Conservation (phyloP, 2,888 invertebrate genomes). For the Volucella inanis region DNA sequence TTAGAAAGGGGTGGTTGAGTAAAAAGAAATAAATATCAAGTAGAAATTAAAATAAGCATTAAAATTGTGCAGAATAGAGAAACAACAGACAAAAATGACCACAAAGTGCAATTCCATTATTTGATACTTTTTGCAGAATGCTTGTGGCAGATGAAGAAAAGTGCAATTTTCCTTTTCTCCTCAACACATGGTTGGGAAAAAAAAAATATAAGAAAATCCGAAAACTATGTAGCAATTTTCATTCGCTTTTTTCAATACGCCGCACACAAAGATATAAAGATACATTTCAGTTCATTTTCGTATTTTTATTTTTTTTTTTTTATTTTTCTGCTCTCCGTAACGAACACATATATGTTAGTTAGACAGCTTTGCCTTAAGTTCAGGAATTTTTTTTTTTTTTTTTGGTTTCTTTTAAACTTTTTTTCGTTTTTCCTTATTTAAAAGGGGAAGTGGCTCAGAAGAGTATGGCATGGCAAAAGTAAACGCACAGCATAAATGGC, state of each 20-base stretch:
- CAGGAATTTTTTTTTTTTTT: slow-evolving; percentile 35
- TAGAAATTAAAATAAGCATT: slow-evolving; percentile 58
- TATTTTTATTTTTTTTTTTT: neutral
- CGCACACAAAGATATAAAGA: slow-evolving; percentile 38
- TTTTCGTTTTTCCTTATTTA: neutral
- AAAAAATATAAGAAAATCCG: slow-evolving; percentile 12
- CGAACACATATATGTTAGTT: slow-evolving; percentile 35
- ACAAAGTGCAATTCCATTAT: slow-evolving; percentile 75
- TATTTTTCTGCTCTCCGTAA: slow-evolving; percentile 30
- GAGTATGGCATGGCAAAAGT: slow-evolving; percentile 43
- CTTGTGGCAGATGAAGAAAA: slow-evolving; percentile 71
- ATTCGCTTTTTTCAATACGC: slow-evolving; percentile 53
- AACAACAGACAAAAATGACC: slow-evolving; percentile 63
- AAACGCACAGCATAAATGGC: no score
- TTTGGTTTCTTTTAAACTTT: neutral
- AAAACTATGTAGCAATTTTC: slow-evolving; percentile 55
- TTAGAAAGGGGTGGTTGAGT: neutral
- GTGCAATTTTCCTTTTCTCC: slow-evolving; percentile 71
- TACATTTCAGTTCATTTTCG: slow-evolving; percentile 23
- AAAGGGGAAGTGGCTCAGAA: slow-evolving; percentile 67
- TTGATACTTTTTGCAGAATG: slow-evolving; percentile 66
- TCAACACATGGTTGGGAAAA: slow-evolving; percentile 10
- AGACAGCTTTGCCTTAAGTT: slow-evolving; percentile 69
- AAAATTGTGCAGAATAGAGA: slow-evolving; percentile 66
- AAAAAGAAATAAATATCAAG: neutral